These are phyloP conservation scores for Macrobrachium nipponense DNA, from an alignment of 1,140 invertebrate genomes.

Conservation along the genomic window DNA sequence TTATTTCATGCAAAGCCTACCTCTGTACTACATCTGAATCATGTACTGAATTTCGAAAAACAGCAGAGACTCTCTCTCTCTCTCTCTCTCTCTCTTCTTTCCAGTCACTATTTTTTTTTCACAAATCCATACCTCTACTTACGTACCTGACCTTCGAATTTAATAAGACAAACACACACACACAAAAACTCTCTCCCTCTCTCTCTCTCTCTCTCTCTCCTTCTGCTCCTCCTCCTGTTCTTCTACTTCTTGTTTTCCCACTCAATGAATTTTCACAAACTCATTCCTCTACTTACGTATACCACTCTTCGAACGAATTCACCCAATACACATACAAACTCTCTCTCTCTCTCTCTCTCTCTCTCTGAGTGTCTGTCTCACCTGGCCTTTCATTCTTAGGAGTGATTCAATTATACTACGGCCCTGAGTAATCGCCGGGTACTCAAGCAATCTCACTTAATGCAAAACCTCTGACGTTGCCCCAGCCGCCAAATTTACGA, in stretches of 20 bases:
- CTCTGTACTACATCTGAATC: background rate
- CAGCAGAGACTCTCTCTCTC: background rate
- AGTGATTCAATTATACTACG: slow-evolving; percentile 57
- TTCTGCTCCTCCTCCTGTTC: no score
- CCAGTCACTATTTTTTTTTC: background rate
- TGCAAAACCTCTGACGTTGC: slow-evolving; percentile 55
- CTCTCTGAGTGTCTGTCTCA: background rate
- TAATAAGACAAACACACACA: no score
- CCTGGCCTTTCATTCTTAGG: background rate
- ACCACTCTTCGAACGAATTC: no score
- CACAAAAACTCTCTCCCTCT: background rate
- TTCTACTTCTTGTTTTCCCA: no score
- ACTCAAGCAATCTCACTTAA: slow-evolving; percentile 62
- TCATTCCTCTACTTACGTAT: no score
- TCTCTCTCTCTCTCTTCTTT: background rate
- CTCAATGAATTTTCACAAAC: no score
- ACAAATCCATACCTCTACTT: background rate
- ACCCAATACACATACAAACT: no score
- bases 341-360: background rate
- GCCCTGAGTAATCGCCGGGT: slow-evolving; percentile 56
- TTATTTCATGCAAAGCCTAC: background rate
- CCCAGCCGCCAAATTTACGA: slow-evolving; percentile 51
- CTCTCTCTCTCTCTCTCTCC: background rate
- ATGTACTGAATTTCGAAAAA: background rate
- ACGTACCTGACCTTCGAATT: background rate